Base-by-base conservation (phyloP, 1,140 invertebrate genomes). In the Liolophura sinensis region DNA sequence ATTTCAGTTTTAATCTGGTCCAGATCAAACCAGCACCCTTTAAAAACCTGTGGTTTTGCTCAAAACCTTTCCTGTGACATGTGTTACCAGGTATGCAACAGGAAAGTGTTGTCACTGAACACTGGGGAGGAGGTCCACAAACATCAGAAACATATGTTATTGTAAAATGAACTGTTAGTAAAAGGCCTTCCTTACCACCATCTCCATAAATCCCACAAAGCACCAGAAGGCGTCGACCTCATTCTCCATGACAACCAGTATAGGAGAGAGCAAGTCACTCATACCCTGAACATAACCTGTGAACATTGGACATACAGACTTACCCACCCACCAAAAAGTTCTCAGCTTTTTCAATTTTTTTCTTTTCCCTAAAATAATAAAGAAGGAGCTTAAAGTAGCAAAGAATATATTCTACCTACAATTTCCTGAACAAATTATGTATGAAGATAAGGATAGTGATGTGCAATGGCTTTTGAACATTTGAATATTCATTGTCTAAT, bases 141-240 rank as follows among this genome's bases (percentile, higher is more conserved):
- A n/a, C n/a, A n/a, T n/a, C n/a, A n/a, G n/a, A n/a, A n/a, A n/a
- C n/a, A n/a, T n/a, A n/a, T n/a, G n/a, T n/a, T n/a, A n/a, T n/a
- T n/a, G n/a, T n/a, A n/a, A n/a, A n/a, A 40, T 40, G 31, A 40
- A 9, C 31, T 40, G 9, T 40, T 40, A 40, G 31, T 5, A 5
- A 40, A 40, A n/a, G n/a, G n/a, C n/a, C n/a, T n/a, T n/a, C n/a
- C n/a, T 89, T 84, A 96, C 94, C 80, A 97, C 91, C 87, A 90
- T 90, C 64, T 98, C 90, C 95, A 99, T 99, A 70, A 98, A 95
- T n/a, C 95, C 95, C 60, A 95, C 95, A 86, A 99, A 99, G 84
- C 95, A 98, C 98, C 98, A 99, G 88, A 99, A 99, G 0, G 95
- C 91, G 83, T 99, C 95, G 7, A 94, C 82, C 87, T 99, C 96